Evolutionary conservation across 1,140 invertebrate genomes (phyloP), one percentile per base, ranked within the genome.

Genomic region (Aphelenchoides fujianensis): DNA sequence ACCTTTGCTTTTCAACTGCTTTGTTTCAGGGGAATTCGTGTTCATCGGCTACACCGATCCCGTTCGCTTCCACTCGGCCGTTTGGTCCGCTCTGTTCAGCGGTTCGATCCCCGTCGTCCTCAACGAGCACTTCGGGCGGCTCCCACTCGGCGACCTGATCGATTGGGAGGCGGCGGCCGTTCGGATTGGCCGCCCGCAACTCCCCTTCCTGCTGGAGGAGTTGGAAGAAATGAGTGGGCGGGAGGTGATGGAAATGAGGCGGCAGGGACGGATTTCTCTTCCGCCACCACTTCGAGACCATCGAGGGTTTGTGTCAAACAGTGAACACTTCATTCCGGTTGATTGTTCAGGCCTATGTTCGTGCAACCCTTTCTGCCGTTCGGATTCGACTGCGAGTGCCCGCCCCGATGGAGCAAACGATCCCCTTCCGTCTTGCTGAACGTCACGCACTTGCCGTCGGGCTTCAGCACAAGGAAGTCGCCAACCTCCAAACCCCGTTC

Each of bases 131-230:
- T 86, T 91, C 12, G 12, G 12, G 16, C 82, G 87, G 48, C 84
- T 96, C 27, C 93, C 94, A 0, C 95, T 92, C 82, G 83, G 84
- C 73, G 92, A 97, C 86, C 90, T 95, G 0, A 88, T 98, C 12
- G 90, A 92, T 82, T 97, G 94, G 94, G 88, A 88, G 41, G 88
- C 89, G 74, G 90, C 90, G 12, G 88, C 88, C 0, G 85, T 97
- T n/a, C 88, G 90, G 52, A 81, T 97, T 52, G 92, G 94, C 0
- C 90, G 91, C 79, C 90, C 92, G 0, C 88, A 95, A 61, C 89
- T 95, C 1, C 91, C 93, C 0, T 95, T 98, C 86, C 86, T 98
- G 74, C 94, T 96, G 85, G 95, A 95, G 80, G 85, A 97, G 7
- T 82, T 98, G 9, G 88, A 93, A 54, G 90, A 93, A 0, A 88